Evolutionary conservation across 2,888 invertebrate species (phyloP).

Genomic region (Thyatira batis): DNA sequence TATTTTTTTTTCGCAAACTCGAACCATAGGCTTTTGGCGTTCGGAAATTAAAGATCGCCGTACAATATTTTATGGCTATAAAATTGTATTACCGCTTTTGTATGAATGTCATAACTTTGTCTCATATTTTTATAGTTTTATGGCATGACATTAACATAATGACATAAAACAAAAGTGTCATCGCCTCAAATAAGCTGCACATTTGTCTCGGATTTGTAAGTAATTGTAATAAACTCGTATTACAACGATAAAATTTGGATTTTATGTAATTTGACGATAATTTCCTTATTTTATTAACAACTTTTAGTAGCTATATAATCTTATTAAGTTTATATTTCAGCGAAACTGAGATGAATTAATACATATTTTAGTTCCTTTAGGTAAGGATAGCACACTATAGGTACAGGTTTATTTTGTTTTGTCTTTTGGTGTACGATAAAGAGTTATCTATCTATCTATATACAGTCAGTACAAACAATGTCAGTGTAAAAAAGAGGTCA

Average conservation of each 20-base stretch:
- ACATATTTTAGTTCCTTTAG: no score
- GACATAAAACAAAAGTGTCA: not conserved
- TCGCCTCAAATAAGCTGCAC: not conserved
- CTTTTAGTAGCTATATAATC: no score
- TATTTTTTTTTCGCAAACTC: slow-evolving; percentile 7
- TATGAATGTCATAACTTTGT: not conserved
- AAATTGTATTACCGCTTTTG: not conserved
- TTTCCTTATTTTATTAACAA: no score
- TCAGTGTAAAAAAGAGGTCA: no score
- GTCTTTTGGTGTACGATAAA: no score
- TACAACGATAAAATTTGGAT: not conserved
- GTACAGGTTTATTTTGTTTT: no score
- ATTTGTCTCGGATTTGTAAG: not conserved
- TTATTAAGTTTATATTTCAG: no score
- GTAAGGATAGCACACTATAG: no score
- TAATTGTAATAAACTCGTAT: not conserved
- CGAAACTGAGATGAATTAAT: no score
- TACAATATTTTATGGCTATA: not conserved
- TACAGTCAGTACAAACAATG: no score
- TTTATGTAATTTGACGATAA: no score
- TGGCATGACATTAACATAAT: not conserved
- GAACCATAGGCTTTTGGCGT: not conserved
- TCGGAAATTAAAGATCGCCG: not conserved
- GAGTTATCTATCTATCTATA: no score
- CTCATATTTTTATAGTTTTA: not conserved